Base-by-base conservation (phyloP, 2,797 vertebrate genomes). In the Channallabes apus region DNA sequence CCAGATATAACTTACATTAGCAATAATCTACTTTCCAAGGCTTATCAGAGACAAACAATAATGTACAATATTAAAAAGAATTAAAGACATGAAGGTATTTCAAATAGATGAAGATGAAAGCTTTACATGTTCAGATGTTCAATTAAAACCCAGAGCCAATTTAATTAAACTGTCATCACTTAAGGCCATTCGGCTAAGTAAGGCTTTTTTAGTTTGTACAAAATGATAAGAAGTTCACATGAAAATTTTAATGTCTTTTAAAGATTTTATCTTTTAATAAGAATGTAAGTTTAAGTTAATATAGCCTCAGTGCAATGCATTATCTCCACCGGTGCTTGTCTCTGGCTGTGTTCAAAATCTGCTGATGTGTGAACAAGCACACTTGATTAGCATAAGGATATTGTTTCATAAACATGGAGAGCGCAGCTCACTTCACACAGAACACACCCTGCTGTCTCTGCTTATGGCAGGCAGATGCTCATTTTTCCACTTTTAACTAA, bases 361-460 rank as follows among this genome's bases (percentile, higher is more conserved):
- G 91, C 92, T 91, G 92, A 93, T 89, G 69, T 83, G 90, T 85
- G 84, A 87, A 90, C 58, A 87, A 90, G 87, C 81, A 84, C 73
- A 82, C 73, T 83, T 85, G 69, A 89, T 90, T 88, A 87, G 84
- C 88, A 83, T 85, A 89, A 87, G 85, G 83, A 84, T 86, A 82
- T 87, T 71, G 87, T 82, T 35, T 85, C 89, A 90, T 87, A 82
- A 90, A 85, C 84, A 83, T 86, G 87, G 88, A 86, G 87, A 76
- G 41, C 84, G 80, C 71, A 64, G 88, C 80, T 87, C 84, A 86
- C 67, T 81, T 89, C 82, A 83, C 22, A 51, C 86, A 84, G 4
- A 67, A 78, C 77, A 75, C 79, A 85, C 82, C 84, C 67, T 82
- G 35, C 85, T 84, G 76, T 87, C 85, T 86, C 83, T 79, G 85